A percentile compares a stretch with the other conserved stretches of the same genome.
Evolutionary conservation across 2,113 vertebrate species (phyloP).

Genomic region (Verasper variegatus): DNA sequence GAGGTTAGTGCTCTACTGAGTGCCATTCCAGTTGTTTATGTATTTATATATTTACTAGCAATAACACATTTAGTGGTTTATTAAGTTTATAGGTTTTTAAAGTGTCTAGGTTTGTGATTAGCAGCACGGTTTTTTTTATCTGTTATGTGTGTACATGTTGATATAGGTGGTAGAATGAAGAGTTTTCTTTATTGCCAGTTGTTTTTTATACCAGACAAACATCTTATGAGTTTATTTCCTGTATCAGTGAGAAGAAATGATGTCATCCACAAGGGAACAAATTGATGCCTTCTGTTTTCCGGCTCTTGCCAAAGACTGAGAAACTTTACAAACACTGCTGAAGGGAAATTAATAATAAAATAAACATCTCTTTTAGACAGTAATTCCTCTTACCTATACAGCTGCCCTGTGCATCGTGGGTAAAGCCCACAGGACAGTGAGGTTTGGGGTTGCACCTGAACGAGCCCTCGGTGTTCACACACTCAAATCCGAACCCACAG

Average conservation of each 20-base stretch:
- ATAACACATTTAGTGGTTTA: neutral
- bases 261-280: neutral
- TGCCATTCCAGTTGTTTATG: neutral
- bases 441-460: slow-evolving; percentile 88
- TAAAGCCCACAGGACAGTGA: slow-evolving; percentile 87
- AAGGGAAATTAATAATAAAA: no score
- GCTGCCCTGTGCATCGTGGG: slow-evolving; percentile 84
- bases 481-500: slow-evolving; percentile 84
- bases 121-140: neutral
- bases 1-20: no score
- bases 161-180: no score
- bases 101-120: neutral
- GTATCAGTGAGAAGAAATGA: neutral
- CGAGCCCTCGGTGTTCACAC: slow-evolving; percentile 89
- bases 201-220: no score
- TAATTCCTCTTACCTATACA: slow-evolving; percentile 85
- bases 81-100: neutral
- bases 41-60: neutral
- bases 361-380: neutral
- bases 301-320: no score
- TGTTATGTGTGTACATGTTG: neutral
- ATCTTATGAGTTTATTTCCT: neutral
- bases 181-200: no score
- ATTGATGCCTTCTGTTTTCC: neutral
- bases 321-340: no score